A percentile compares a stretch with the other conserved stretches of the same genome.
Evolutionary conservation across 1,140 invertebrate species (phyloP).

Genomic region (Melanaphis sacchari): DNA sequence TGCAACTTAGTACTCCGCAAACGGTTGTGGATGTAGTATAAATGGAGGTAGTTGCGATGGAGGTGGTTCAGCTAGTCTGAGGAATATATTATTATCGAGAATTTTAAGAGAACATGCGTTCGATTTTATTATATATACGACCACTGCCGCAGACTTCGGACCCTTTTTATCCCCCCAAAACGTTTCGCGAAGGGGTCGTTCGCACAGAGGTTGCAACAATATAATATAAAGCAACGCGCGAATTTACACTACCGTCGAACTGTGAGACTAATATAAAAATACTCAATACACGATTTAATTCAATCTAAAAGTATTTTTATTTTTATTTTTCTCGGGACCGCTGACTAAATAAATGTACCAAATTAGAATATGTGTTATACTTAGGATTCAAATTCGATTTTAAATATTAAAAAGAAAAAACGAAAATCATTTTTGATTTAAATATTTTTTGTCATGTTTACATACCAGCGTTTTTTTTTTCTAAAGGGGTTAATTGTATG

Average conservation of each 20-base stretch:
- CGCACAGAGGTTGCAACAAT: background rate
- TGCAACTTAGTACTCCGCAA: background rate
- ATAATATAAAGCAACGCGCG: background rate
- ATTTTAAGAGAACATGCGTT: background rate
- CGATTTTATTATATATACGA: background rate
- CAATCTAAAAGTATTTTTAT: background rate
- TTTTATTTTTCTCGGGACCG: background rate
- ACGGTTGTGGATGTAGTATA: background rate
- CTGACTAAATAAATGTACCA: background rate
- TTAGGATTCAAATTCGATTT: background rate
- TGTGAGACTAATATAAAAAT: background rate
- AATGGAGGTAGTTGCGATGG: background rate
- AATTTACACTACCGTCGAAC: background rate
- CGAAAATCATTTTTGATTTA: background rate
- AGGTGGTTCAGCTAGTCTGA: background rate
- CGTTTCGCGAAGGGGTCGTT: constrained; percentile 9
- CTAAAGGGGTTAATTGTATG: too few species aligned
- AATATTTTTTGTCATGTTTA: background rate
- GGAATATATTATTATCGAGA: background rate
- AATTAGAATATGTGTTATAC: background rate
- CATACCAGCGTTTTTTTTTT: too few species aligned
- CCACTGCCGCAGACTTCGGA: background rate
- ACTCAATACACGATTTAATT: background rate
- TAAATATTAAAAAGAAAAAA: background rate
- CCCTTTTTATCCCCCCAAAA: background rate